Evolutionary conservation across 2,797 vertebrate genomes (phyloP).

Genomic region (Siniperca undulata): DNA sequence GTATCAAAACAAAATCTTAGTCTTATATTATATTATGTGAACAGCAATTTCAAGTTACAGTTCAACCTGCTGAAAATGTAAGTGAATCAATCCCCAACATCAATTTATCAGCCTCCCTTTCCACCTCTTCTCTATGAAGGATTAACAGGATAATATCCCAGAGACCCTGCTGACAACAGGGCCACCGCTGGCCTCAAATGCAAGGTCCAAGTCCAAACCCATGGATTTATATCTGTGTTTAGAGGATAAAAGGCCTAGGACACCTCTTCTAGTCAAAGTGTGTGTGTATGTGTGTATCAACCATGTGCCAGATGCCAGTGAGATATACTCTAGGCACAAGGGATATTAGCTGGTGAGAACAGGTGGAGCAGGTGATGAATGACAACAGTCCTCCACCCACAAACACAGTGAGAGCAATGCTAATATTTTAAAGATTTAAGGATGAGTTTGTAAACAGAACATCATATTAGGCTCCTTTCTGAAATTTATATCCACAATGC

Average conservation of each 20-base stretch:
- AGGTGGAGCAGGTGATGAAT: constrained; percentile 51
- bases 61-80: background rate
- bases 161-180: constrained; percentile 55
- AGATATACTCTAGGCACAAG: constrained; percentile 39
- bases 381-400: constrained; percentile 25
- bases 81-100: constrained; percentile 14
- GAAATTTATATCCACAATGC: background rate
- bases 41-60: background rate
- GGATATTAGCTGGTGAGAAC: constrained; percentile 49
- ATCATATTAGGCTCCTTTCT: background rate
- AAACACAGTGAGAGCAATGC: constrained; percentile 8
- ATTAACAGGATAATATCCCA: constrained; percentile 51
- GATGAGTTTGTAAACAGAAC: background rate
- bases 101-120: constrained; percentile 21
- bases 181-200: background rate
- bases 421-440: constrained; percentile 30
- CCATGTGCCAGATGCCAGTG: constrained; percentile 57
- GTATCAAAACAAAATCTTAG: background rate
- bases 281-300: constrained; percentile 25
- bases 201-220: constrained; percentile 53
- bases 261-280: constrained; percentile 42
- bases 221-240: constrained; percentile 65
- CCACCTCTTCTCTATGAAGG: constrained; percentile 33
- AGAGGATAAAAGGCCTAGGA: constrained; percentile 74
- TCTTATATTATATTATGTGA: background rate